Evolutionary conservation across 1,140 invertebrate genomes (phyloP), one percentile per base, ranked within the genome.

Genomic region (Meteorus sp.): DNA sequence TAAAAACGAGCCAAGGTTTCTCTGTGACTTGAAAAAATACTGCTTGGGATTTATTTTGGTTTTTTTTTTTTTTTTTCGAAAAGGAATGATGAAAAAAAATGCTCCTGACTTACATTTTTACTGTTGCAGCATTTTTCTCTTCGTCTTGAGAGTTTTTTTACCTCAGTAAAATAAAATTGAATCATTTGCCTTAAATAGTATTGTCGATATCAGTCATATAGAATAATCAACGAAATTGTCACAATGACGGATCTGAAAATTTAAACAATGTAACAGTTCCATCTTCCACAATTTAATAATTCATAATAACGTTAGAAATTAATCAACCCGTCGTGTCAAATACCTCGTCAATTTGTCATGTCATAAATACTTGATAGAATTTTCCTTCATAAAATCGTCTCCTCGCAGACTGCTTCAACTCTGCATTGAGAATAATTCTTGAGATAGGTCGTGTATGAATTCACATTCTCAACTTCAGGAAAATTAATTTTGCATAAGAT

Each of bases 1-100:
- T 22, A 35, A 50, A 58, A 58, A 50, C n/a, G 27, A 23, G 31
- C n/a, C 29, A 39, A 48, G 33, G n/a, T 57, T 15, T 57, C 23
- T 31, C 33, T 25, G 2, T 13, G 13, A 48, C 29, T 27, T 48
- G 37, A 39, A 50, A 50, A 33, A 50, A 57, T n/a, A 23, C 45
- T 48, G 22, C 17, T 13, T 48, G 45, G 27, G 23, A 27, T 48
- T 19, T 44, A 1, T 22, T 20, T n/a, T 48, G 23, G 3, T n/a
- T 19, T 44, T 44, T n/a, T n/a, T n/a, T n/a, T n/a, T n/a, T n/a
- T n/a, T n/a, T n/a, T n/a, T n/a, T n/a, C n/a, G n/a, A n/a, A n/a
- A n/a, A n/a, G n/a, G n/a, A n/a, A n/a, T n/a, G n/a, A n/a, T n/a
- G n/a, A n/a, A n/a, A n/a, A n/a, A n/a, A n/a, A n/a, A n/a, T n/a